Conservation (phyloP, 2,888 invertebrate genomes). For the Diabrotica balteata region DNA sequence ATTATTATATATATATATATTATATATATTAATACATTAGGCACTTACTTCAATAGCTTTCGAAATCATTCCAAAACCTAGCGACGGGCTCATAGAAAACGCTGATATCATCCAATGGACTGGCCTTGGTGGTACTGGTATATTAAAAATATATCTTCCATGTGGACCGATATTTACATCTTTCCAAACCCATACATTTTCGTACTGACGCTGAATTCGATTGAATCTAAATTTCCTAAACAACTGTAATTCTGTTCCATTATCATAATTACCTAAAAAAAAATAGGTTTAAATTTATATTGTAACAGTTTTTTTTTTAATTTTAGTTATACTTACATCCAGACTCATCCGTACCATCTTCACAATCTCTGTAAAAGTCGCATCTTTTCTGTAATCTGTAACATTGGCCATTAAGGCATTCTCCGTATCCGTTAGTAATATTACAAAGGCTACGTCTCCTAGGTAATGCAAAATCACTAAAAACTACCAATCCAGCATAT, state of each 20-base stretch:
- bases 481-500: constrained; percentile 86
- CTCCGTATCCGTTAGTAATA: constrained; percentile 72
- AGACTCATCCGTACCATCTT: constrained; percentile 85
- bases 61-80: constrained; percentile 87
- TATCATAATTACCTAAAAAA: constrained; percentile 65
- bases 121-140: constrained; percentile 83
- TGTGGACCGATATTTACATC: constrained; percentile 93
- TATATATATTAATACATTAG: too few species aligned
- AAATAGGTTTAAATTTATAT: too few species aligned
- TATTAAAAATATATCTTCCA: constrained; percentile 85
- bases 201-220: constrained; percentile 88
- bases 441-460: constrained; percentile 76
- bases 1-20: too few species aligned
- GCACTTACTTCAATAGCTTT: constrained; percentile 73
- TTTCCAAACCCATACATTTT: constrained; percentile 95
- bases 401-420: constrained; percentile 85
- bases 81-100: constrained; percentile 85
- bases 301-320: not conserved
- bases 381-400: constrained; percentile 76
- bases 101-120: constrained; percentile 94
- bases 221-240: constrained; percentile 88
- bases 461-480: constrained; percentile 85
- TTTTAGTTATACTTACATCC: constrained; percentile 66
- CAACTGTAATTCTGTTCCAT: constrained; percentile 72
- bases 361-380: constrained; percentile 76